These are phyloP conservation scores for Lasioglossum morio DNA, from an alignment of 2,888 invertebrate genomes.

Conservation along the genomic window DNA sequence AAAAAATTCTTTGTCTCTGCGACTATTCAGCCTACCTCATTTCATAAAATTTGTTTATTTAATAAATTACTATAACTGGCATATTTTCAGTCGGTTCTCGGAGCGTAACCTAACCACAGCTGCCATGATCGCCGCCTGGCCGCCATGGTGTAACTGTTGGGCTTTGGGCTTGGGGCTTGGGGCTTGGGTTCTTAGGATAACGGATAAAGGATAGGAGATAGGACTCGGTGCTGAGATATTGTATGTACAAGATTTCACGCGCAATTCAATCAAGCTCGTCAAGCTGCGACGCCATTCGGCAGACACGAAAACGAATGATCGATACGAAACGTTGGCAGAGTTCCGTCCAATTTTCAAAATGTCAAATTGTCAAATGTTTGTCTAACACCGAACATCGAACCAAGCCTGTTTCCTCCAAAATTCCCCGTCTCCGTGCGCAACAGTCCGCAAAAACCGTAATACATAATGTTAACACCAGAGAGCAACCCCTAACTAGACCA, in stretches of 20 bases:
- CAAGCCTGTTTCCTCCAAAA: not conserved
- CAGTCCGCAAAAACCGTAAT: not conserved
- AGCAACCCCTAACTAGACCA: not conserved
- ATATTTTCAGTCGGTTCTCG: constrained; percentile 31
- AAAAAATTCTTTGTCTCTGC: not conserved
- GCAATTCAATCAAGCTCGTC: not conserved
- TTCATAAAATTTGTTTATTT: constrained; percentile 39
- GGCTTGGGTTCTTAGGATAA: too few relatives aligned
- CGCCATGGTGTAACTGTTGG: constrained; percentile 45
- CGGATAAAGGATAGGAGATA: too few relatives aligned
- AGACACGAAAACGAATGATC: constrained; percentile 30
- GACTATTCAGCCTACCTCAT: constrained; percentile 31
- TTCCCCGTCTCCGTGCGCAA: not conserved
- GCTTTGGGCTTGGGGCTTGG: not conserved
- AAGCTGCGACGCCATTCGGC: not conserved
- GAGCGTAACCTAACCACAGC: constrained; percentile 22
- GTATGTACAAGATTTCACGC: too few relatives aligned
- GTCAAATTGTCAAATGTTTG: constrained; percentile 9
- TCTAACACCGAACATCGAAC: not conserved
- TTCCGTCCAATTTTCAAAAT: constrained; percentile 4
- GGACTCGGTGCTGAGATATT: too few relatives aligned
- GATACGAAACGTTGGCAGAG: constrained; percentile 13
- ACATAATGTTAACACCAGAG: not conserved
- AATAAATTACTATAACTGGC: constrained; percentile 50
- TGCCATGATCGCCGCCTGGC: constrained; percentile 50